Evolutionary conservation across 2,888 invertebrate species (phyloP).

Genomic region (Cosmopolites sordidus): DNA sequence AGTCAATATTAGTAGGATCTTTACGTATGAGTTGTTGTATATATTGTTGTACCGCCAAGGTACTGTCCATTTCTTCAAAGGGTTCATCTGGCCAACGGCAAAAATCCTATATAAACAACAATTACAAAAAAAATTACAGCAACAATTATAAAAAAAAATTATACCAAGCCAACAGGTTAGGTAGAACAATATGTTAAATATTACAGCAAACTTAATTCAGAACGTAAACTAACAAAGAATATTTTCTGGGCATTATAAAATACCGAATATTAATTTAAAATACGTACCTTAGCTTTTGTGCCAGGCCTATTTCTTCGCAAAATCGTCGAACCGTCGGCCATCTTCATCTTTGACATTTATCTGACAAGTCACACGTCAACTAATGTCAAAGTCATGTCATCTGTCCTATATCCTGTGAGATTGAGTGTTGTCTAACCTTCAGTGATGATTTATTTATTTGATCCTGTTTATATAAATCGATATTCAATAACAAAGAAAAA

Average conservation of each 20-base stretch:
- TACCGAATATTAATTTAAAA: neutral
- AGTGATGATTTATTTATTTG: too few species aligned
- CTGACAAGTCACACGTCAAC: neutral
- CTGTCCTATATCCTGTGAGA: too few species aligned
- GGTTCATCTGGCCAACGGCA: constrained; percentile 97
- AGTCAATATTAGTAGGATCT: constrained; percentile 89
- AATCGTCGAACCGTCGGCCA: constrained; percentile 80
- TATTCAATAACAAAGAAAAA: too few species aligned
- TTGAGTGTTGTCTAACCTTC: too few species aligned
- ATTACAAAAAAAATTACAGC: too few species aligned
- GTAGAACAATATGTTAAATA: neutral
- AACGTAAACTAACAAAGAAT: too few species aligned
- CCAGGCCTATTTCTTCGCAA: constrained; percentile 87
- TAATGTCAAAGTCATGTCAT: constrained; percentile 2
- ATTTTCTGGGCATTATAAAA: too few species aligned
- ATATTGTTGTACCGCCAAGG: constrained; percentile 96
- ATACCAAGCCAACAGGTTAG: neutral
- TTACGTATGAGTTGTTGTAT: constrained; percentile 95
- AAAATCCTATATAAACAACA: constrained; percentile 67
- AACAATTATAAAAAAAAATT: neutral
- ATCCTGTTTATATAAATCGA: too few species aligned
- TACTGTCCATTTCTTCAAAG: constrained; percentile 99
- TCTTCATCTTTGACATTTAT: constrained; percentile 60
- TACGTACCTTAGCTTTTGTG: constrained; percentile 76
- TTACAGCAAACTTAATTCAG: too few species aligned